Evolutionary conservation across 1,140 invertebrate genomes (phyloP), one percentile per base, ranked within the genome.

Genomic region (Leucophenga varia): DNA sequence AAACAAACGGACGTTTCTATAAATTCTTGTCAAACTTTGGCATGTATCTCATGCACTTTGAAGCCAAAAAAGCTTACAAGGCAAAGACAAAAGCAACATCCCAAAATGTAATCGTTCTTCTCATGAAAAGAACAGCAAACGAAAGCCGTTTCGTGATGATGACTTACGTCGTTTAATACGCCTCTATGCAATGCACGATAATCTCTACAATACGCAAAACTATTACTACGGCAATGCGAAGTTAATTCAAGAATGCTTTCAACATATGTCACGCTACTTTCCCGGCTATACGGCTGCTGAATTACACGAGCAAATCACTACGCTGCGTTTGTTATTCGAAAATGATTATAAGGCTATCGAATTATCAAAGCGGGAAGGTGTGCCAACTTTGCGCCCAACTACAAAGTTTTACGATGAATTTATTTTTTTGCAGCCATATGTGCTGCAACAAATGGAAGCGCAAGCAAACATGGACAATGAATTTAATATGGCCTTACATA

Each of bases 341-440:
- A 31, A 28, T 13, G 59, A 65, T 38, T 57, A 63, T 5, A 40
- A 34, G 5, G 32, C 49, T 5, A 54, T 65, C 18, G 46, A 57
- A 12, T 40, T 14, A 3, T 45, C 40, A 0, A 38, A 37, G 0
- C 31, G 28, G 1, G 21, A 13, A 1, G 20, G 21, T 6, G 50
- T 40, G 0, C 25, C 54, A 12, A 16, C 35, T 2, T 5, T 52
- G 5, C 18, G 4, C 10, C 63, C 61, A 1, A 38, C 59, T 1
- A 52, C 67, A 12, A 32, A 34, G n/a, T 67, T 47, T 47, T 65
- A 57, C 40, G 48, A 49, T 30, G 61, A 65, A 22, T 56, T 65
- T 13, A 35, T 54, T 4, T 67, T 67, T 18, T 12, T 67, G 20
- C 45, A 48, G 20, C 63, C 22, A 25, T 10, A 25, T 10, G 22